Percentiles rank a stretch among this genome's conserved stretches.
These are phyloP conservation scores for Smithornis capensis DNA, from an alignment of 2,113 vertebrate species.

Conservation along the genomic window DNA sequence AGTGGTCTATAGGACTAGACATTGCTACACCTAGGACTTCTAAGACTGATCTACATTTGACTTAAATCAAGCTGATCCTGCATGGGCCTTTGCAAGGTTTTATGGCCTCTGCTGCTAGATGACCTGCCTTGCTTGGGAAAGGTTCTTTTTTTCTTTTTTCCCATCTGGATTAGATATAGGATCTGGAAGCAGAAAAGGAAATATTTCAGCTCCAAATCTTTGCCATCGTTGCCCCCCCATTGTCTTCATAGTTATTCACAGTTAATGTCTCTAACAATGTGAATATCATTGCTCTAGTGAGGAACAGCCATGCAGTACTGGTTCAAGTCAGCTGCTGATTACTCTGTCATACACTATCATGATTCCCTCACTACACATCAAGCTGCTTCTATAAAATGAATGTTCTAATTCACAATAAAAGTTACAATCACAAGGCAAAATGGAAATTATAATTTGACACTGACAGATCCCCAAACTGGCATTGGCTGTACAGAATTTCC, in stretches of 20 bases:
- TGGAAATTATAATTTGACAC: conserved; percentile 3
- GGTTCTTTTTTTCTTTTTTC: not conserved
- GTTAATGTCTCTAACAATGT: not conserved
- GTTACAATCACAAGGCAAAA: not conserved
- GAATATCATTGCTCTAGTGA: not conserved
- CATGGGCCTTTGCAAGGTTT: not conserved
- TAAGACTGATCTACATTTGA: not conserved
- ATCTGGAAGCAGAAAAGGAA: not conserved
- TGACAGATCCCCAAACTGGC: not conserved
- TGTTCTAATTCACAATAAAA: not conserved
- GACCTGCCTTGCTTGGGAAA: not conserved
- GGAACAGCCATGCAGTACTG: not conserved
- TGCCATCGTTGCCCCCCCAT: rapidly evolving
- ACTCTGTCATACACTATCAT: not conserved
- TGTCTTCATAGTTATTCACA: not conserved
- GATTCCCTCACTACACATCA: not conserved
- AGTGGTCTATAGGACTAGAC: not conserved
- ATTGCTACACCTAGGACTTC: not conserved
- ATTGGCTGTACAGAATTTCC: not conserved
- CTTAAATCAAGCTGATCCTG: not conserved
- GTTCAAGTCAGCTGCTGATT: not conserved
- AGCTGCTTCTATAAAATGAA: not conserved
- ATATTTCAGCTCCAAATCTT: not conserved
- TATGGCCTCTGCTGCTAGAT: not conserved
- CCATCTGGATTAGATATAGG: not conserved